A percentile compares a stretch with the other conserved stretches of the same genome.
phyloP scores from a whole-genome alignment of 2,113 vertebrate genomes.

The Pan paniscus region DNA sequence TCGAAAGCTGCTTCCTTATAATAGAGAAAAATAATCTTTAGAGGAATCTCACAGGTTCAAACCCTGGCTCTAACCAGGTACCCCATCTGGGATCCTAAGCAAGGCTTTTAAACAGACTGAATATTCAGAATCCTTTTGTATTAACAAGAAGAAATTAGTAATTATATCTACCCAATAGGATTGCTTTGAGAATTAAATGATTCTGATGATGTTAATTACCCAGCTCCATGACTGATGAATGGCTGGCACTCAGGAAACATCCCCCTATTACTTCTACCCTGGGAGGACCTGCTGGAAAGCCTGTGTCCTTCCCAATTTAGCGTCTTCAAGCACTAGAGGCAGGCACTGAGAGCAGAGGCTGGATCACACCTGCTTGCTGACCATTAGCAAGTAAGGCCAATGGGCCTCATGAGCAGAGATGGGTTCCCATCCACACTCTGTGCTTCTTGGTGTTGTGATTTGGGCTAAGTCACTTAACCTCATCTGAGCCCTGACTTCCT shows the following conservation, averaged over 20 bases:
- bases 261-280: no score
- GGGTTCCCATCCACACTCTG: fast-evolving
- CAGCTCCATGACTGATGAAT: background rate
- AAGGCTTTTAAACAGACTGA: background rate
- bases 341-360: background rate
- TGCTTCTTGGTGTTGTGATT: background rate
- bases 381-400: fast-evolving
- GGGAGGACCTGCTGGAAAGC: background rate
- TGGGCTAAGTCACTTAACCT: background rate
- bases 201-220: background rate
- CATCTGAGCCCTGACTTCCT: background rate
- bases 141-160: background rate
- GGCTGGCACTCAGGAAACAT: no score
- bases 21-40: background rate
- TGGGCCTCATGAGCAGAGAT: background rate
- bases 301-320: background rate
- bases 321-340: background rate
- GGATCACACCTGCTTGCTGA: background rate
- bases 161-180: background rate
- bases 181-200: background rate
- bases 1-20: background rate
- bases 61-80: background rate
- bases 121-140: background rate
- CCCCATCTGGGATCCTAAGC: background rate
- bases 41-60: background rate